phyloP scores from a whole-genome alignment of 2,113 vertebrate genomes.

The Vulpes vulpes region DNA sequence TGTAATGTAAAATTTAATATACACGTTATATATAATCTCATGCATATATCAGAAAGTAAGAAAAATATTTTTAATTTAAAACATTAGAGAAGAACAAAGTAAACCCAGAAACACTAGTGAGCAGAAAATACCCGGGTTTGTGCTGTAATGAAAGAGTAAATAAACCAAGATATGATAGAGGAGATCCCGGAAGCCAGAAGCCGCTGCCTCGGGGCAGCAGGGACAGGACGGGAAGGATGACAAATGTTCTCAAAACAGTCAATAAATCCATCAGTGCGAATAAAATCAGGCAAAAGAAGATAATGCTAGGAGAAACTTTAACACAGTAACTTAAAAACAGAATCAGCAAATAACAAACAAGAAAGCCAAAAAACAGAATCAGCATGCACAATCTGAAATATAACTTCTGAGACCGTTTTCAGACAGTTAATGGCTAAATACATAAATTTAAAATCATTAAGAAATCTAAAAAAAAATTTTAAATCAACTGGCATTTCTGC shows the following conservation, averaged over 20 bases:
- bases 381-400: background rate
- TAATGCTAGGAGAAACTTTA: background rate
- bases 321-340: background rate
- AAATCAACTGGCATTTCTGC: background rate
- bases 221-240: fast-evolving
- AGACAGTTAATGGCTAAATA: background rate
- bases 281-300: background rate
- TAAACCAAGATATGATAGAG: fast-evolving
- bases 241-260: fast-evolving
- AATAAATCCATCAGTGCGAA: background rate
- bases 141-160: background rate
- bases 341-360: background rate
- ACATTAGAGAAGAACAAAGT: background rate
- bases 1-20: background rate
- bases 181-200: background rate
- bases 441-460: background rate
- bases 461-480: background rate
- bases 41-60: background rate
- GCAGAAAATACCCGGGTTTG: background rate
- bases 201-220: fast-evolving
- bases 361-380: background rate
- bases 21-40: background rate
- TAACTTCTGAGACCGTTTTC: background rate
- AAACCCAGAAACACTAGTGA: background rate
- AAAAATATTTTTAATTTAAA: background rate